Conservation (phyloP, 2,888 invertebrate species). For the Digitonthophagus gazella region DNA sequence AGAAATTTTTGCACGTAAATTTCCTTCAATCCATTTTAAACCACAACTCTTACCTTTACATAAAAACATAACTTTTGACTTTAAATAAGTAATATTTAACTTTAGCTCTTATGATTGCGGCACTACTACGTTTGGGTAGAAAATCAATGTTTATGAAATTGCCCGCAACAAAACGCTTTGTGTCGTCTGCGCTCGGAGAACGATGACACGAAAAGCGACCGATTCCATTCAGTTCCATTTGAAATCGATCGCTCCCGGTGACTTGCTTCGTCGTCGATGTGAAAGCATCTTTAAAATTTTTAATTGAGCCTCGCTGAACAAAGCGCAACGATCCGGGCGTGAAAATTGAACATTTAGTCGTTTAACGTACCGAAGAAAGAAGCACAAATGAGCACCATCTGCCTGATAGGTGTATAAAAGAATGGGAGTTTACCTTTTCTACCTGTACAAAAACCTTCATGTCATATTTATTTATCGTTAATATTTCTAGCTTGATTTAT, state of each 20-base stretch:
- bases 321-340: conserved; percentile 28
- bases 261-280: not conserved
- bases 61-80: too few species aligned
- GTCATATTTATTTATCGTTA: not conserved
- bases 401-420: not conserved
- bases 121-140: not conserved
- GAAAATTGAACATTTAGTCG: conserved; percentile 31
- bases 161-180: conserved; percentile 1
- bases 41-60: too few species aligned
- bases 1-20: not conserved
- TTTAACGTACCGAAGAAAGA: conserved; percentile 16
- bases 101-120: too few species aligned
- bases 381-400: conserved; percentile 6
- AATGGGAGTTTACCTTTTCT: conserved; percentile 2
- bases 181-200: not conserved
- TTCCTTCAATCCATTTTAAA: not conserved
- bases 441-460: not conserved
- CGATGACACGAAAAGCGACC: not conserved
- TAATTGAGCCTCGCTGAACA: not conserved
- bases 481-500: not conserved
- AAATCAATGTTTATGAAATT: conserved; percentile 20
- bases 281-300: not conserved
- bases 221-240: not conserved
- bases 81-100: too few species aligned
- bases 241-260: conserved; percentile 1